A percentile compares a stretch with the other conserved stretches of the same genome.
Evolutionary conservation across 2,113 vertebrate genomes (phyloP).

Genomic region (Cebidichthys violaceus): DNA sequence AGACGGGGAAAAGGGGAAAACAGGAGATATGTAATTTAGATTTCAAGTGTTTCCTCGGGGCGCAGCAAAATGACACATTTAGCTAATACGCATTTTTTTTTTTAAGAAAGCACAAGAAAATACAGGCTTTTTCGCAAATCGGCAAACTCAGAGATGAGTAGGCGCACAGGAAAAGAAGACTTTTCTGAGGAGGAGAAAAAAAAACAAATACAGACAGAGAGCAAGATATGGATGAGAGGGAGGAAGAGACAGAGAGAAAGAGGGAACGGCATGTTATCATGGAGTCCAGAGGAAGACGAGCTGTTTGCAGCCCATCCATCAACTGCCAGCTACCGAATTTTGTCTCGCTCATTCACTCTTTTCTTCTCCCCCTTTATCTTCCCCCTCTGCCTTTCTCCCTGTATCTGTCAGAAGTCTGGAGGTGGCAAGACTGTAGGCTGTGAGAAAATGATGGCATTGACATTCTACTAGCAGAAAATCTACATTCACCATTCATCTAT

Average conservation of each 20-base stretch:
- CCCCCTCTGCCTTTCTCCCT: slow-evolving; percentile 26
- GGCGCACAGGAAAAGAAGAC: slow-evolving; percentile 24
- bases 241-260: slow-evolving; percentile 30
- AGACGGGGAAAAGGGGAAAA: slow-evolving; percentile 1
- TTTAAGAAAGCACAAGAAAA: slow-evolving; percentile 33
- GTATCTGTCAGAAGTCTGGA: slow-evolving; percentile 57
- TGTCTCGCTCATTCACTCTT: slow-evolving; percentile 52
- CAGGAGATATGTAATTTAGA: slow-evolving; percentile 63
- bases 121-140: slow-evolving; percentile 52
- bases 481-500: slow-evolving; percentile 64
- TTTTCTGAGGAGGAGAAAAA: slow-evolving; percentile 9
- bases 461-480: slow-evolving; percentile 63
- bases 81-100: slow-evolving; percentile 25
- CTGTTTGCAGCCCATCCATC: slow-evolving; percentile 73
- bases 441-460: slow-evolving; percentile 60
- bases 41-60: slow-evolving; percentile 43
- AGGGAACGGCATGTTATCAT: slow-evolving; percentile 65
- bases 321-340: slow-evolving; percentile 60
- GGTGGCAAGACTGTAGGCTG: slow-evolving; percentile 40
- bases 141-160: slow-evolving; percentile 12
- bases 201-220: slow-evolving; percentile 48
- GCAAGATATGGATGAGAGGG: slow-evolving; percentile 43
- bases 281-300: slow-evolving; percentile 66
- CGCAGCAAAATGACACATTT: slow-evolving; percentile 43
- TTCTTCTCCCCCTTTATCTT: slow-evolving; percentile 19